Percentiles rank a stretch among this genome's conserved stretches.
Evolutionary conservation across 2,113 vertebrate species (phyloP).

Genomic region (Serilophus lunatus): DNA sequence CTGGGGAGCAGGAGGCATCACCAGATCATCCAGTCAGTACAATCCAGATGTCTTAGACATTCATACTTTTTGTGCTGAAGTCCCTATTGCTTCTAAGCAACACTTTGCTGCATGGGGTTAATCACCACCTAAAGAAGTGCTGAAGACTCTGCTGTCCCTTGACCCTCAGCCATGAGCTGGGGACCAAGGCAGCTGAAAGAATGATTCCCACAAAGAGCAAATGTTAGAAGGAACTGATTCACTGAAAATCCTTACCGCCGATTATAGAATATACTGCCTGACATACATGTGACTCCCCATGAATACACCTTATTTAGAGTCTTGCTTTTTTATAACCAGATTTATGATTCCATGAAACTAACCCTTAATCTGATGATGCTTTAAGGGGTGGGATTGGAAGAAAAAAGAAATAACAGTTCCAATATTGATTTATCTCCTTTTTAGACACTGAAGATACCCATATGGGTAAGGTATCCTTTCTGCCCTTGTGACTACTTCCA

Average conservation of each 20-base stretch:
- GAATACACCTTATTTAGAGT: neutral
- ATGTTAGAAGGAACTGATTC: neutral
- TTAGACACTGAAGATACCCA: neutral
- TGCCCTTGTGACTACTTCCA: neutral
- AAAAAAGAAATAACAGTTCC: neutral
- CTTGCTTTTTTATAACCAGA: neutral
- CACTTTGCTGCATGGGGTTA: neutral
- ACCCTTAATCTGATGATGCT: neutral
- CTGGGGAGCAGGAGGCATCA: neutral
- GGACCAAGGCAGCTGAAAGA: neutral
- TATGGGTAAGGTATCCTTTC: neutral
- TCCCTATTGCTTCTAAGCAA: neutral
- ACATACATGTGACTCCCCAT: neutral
- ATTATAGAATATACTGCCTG: neutral
- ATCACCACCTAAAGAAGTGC: neutral
- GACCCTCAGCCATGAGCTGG: neutral
- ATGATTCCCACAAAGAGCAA: neutral
- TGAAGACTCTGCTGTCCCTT: neutral
- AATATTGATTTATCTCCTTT: neutral
- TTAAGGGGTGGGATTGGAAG: neutral
- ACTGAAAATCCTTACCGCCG: neutral
- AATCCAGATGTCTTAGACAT: neutral
- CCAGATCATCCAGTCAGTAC: neutral
- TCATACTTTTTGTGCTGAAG: neutral
- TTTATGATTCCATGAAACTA: neutral